phyloP scores from a whole-genome alignment of 2,888 invertebrate species.

The Trichogramma evanescens region DNA sequence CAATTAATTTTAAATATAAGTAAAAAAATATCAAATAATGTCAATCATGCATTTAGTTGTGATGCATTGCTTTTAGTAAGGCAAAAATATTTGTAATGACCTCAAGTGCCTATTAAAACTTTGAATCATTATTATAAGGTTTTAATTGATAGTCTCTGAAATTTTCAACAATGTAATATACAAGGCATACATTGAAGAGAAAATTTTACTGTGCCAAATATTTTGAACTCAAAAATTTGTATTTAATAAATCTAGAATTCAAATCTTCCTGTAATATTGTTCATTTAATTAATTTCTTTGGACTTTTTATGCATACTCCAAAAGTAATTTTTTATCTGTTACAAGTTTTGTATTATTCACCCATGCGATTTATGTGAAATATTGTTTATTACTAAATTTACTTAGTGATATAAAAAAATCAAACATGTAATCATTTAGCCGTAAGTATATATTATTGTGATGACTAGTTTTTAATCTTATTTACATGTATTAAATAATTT shows the following conservation, averaged over 20 bases:
- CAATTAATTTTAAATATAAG: neutral
- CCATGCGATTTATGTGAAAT: no score
- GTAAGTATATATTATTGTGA: no score
- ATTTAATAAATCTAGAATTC: slow-evolving; percentile 7
- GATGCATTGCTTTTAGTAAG: neutral
- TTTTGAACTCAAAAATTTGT: slow-evolving; percentile 11
- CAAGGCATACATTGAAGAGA: neutral
- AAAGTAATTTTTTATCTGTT: no score
- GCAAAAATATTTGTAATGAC: neutral
- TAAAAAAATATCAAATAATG: neutral
- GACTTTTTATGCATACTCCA: no score
- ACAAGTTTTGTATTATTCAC: no score
- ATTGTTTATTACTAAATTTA: no score
- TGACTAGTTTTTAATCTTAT: no score
- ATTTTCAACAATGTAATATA: slow-evolving; percentile 1
- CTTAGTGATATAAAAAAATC: no score
- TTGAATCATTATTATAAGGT: neutral
- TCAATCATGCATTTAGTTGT: neutral
- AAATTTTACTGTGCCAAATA: slow-evolving; percentile 17
- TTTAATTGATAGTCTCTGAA: neutral
- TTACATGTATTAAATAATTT: no score
- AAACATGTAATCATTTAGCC: no score
- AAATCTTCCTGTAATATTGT: neutral
- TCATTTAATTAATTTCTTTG: neutral
- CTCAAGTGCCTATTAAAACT: neutral